Conservation (phyloP, 2,888 invertebrate species). For the Troides oblongomaculatus region DNA sequence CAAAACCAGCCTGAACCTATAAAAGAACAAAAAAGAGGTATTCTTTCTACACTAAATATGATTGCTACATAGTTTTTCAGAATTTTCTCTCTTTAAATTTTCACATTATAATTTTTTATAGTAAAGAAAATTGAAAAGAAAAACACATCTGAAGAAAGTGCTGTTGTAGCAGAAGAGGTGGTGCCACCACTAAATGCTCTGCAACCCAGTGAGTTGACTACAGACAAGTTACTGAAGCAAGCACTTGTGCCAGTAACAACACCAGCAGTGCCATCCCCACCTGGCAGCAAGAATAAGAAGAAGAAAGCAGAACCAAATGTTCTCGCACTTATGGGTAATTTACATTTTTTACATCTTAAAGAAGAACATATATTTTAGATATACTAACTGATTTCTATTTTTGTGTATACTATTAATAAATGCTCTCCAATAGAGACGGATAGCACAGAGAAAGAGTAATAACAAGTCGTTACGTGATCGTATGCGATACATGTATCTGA, state of each 20-base stretch:
- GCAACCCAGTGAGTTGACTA: conserved; percentile 70
- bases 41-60: conserved; percentile 4
- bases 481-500: too few species aligned
- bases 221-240: conserved; percentile 67
- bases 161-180: conserved; percentile 52
- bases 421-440: too few species aligned
- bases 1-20: conserved; percentile 56
- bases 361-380: too few species aligned
- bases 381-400: too few species aligned
- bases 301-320: conserved; percentile 69
- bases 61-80: neutral
- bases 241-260: conserved; percentile 46
- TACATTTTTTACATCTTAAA: neutral
- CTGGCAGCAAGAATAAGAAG: conserved; percentile 62
- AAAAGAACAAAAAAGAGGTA: conserved; percentile 73
- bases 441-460: too few species aligned
- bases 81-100: too few species aligned
- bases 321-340: conserved; percentile 63
- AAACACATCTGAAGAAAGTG: conserved; percentile 41
- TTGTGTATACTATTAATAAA: too few species aligned
- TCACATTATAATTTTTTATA: conserved; percentile 30
- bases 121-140: conserved; percentile 67
- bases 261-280: conserved; percentile 45
- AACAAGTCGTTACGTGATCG: too few species aligned
- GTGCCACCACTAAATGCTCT: conserved; percentile 65